Evolutionary conservation across 1,140 invertebrate genomes (phyloP), one percentile per base, ranked within the genome.

Genomic region (Lineus longissimus): DNA sequence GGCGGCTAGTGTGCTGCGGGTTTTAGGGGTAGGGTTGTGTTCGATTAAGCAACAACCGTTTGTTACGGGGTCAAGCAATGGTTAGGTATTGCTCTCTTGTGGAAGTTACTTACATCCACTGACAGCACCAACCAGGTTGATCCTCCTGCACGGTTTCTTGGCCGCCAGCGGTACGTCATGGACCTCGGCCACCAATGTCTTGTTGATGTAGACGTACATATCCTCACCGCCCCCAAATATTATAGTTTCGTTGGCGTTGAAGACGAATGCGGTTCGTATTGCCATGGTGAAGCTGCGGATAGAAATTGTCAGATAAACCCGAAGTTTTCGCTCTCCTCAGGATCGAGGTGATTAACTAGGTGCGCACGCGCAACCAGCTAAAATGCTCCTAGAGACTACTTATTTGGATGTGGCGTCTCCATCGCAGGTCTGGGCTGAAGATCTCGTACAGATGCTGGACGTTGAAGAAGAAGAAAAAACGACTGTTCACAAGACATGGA

Each of bases 201-300:
- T 65, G 54, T 73, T 73, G 17, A 73, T 60, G 51, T 68, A 73
- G 0, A 73, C 65, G 69, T 69, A 73, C 54, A 73, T 30, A 23
- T 73, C 70, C 19, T 73, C 72, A 2, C 72, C 72, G 11, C 72
- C 72, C 1, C 63, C 70, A 17, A 73, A 55, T 13, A 64, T 67
- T 9, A 73, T 56, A 0, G 57, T 62, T 40, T 67, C 72, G 0
- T 43, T 64, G 2, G 70, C 72, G 29, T 70, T 62, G 58, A 65
- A 73, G 25, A 66, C 59, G 64, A 73, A 65, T 4, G 65, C 70
- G 23, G 62, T 60, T 19, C 70, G 41, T 19, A 69, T 66, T 2
- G 68, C 72, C 25, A 64, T 63, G 6, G 70, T 73, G 58, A 73
- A 73, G 15, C 72, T 72, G 33, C 15, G 45, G 40, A 23, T 17